Evolutionary conservation across 2,113 vertebrate genomes (phyloP), one percentile per base, ranked within the genome.

Genomic region (Corynorhinus townsendii): DNA sequence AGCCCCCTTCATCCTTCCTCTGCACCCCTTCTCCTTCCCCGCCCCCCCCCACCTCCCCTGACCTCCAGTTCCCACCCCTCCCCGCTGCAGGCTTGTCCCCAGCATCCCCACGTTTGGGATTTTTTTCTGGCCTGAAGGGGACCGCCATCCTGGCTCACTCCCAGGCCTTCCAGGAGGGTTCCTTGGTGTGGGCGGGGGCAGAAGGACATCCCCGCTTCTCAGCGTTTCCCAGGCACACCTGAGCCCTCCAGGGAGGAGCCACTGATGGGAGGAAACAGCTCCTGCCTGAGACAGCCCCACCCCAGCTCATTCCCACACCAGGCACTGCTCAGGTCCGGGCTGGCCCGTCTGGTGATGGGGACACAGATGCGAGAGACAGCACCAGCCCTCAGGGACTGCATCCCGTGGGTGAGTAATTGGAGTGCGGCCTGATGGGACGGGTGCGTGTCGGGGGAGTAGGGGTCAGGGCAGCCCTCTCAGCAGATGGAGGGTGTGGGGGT

Each of bases 161-260:
- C 38, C 82, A 22, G 1, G 17, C 72, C 72, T 16, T 43, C 52
- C 15, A 15, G 35, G 38, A 68, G 17, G 28, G 11, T 2, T 15
- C 64, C 30, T 79, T 11, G 1, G 0, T 20, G 72, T 26, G 94
- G 30, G 30, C 17, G n/a, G 8, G 56, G 19, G 64, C 16, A 12
- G 28, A 56, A 75, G 22, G n/a, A 16, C 40, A 0, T 16, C 0
- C 0, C 52, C n/a, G 35, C 17, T 22, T 49, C 20, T 6, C 0
- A 9, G 24, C 0, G 0, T 24, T n/a, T 54, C 76, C 68, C 68
- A 2, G 0, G 7, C 20, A 15, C 4, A 0, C 40, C 35, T 5
- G 20, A 90, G 45, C 1, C 54, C 75, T 3, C 1, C 8, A 7
- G 30, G 89, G 49, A 30, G 59, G 24, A 68, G 38, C 24, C 54